These are phyloP conservation scores for Limnephilus rhombicus DNA, from an alignment of 2,888 invertebrate species.

Conservation along the genomic window DNA sequence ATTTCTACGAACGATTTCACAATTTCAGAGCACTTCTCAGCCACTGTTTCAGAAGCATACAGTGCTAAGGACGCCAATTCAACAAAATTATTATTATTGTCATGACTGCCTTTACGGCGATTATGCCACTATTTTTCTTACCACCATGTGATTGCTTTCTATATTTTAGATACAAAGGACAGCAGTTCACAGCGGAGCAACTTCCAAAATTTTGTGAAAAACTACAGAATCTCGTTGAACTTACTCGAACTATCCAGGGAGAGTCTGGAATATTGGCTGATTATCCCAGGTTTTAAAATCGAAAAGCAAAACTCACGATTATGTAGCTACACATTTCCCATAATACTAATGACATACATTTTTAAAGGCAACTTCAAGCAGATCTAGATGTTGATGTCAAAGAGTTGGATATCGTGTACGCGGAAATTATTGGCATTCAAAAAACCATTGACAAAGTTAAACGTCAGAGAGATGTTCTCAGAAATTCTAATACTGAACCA, in stretches of 20 bases:
- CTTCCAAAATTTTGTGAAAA: constrained; percentile 76
- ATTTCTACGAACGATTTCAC: too few species aligned
- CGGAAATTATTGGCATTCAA: constrained; percentile 24
- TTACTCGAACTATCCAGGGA: constrained; percentile 75
- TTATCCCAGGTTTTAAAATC: constrained; percentile 72
- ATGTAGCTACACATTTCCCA: too few species aligned
- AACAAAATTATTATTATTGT: too few species aligned
- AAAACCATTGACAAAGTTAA: constrained; percentile 8
- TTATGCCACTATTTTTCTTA: not conserved
- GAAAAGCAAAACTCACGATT: not conserved
- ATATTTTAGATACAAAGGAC: constrained; percentile 73
- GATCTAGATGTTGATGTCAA: constrained; percentile 18
- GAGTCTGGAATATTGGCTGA: constrained; percentile 75
- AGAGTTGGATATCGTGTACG: constrained; percentile 27
- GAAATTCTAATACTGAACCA: not conserved
- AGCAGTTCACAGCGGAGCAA: constrained; percentile 75
- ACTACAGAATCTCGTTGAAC: constrained; percentile 74
- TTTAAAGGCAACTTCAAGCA: constrained; percentile 26
- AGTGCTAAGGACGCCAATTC: too few species aligned
- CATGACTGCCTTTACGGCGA: too few species aligned
- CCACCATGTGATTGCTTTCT: not conserved
- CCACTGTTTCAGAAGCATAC: too few species aligned
- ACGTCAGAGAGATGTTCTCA: not conserved
- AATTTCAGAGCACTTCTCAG: too few species aligned
- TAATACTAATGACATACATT: not conserved